Evolutionary conservation across 2,888 invertebrate genomes (phyloP).

Genomic region (Agrotis clavis): DNA sequence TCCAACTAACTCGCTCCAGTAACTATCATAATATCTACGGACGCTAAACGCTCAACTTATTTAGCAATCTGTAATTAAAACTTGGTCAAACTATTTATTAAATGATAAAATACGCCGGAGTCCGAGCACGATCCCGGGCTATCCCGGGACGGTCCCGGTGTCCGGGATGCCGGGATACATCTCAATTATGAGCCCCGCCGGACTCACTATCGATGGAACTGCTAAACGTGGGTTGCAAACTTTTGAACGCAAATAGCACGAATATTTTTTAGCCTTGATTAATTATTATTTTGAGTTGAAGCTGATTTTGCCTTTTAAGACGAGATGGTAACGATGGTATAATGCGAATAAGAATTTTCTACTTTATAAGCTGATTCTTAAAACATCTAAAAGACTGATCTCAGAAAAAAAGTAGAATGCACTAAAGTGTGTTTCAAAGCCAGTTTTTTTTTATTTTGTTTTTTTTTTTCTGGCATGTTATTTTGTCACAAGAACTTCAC

Average conservation of each 20-base stretch:
- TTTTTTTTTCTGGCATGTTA: no score
- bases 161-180: constrained; percentile 48
- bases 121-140: constrained; percentile 26
- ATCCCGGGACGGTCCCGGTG: constrained; percentile 14
- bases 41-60: constrained; percentile 32
- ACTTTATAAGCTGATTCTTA: not conserved
- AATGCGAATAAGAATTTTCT: not conserved
- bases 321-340: not conserved
- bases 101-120: constrained; percentile 59
- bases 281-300: not conserved
- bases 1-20: constrained; percentile 14
- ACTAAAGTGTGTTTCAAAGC: no score
- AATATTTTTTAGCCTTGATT: not conserved
- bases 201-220: constrained; percentile 38
- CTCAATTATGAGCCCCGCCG: constrained; percentile 57
- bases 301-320: not conserved
- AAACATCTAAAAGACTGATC: no score
- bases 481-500: no score
- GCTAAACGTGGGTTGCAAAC: constrained; percentile 34
- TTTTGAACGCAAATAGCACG: constrained; percentile 26
- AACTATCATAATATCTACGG: constrained; percentile 26
- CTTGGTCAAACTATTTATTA: constrained; percentile 61
- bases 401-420: no score
- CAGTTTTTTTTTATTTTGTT: no score
- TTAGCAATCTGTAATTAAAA: constrained; percentile 54